Evolutionary conservation across 2,888 invertebrate genomes (phyloP).

Genomic region (Limnephilus lunatus): DNA sequence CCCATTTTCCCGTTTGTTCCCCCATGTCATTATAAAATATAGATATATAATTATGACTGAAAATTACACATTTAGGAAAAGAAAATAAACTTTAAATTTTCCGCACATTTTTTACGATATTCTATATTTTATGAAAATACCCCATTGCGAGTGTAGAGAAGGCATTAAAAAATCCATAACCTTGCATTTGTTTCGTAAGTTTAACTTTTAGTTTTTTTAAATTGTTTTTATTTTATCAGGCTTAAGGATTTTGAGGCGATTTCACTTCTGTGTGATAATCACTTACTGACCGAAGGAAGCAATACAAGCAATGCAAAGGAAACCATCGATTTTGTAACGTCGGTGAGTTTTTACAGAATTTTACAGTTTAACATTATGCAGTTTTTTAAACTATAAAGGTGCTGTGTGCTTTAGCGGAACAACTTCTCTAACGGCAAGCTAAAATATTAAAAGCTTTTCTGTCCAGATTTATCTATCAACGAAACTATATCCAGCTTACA

Average conservation of each 20-base stretch:
- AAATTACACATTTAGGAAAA: too few relatives aligned
- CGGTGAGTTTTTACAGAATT: conserved; percentile 25
- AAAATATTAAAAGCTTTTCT: too few relatives aligned
- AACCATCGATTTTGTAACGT: conserved; percentile 14
- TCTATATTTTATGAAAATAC: not conserved
- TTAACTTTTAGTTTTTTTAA: not conserved
- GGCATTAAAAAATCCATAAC: not conserved
- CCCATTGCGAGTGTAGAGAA: too few relatives aligned
- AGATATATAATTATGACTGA: too few relatives aligned
- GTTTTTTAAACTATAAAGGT: too few relatives aligned
- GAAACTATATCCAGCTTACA: too few relatives aligned
- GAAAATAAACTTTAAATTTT: not conserved
- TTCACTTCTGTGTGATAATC: conserved; percentile 80
- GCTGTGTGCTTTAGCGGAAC: too few relatives aligned
- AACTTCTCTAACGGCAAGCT: too few relatives aligned
- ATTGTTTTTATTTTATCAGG: conserved; percentile 70
- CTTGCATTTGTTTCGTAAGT: too few relatives aligned
- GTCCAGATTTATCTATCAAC: too few relatives aligned
- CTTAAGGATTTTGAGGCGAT: conserved; percentile 75
- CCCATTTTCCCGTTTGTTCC: too few relatives aligned
- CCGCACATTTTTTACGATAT: not conserved
- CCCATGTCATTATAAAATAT: too few relatives aligned
- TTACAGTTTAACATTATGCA: not conserved
- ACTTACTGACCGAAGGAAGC: conserved; percentile 76
- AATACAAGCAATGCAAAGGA: conserved; percentile 72